These are phyloP conservation scores for Podabrus alpinus DNA, from an alignment of 2,888 invertebrate genomes.

Conservation along the genomic window DNA sequence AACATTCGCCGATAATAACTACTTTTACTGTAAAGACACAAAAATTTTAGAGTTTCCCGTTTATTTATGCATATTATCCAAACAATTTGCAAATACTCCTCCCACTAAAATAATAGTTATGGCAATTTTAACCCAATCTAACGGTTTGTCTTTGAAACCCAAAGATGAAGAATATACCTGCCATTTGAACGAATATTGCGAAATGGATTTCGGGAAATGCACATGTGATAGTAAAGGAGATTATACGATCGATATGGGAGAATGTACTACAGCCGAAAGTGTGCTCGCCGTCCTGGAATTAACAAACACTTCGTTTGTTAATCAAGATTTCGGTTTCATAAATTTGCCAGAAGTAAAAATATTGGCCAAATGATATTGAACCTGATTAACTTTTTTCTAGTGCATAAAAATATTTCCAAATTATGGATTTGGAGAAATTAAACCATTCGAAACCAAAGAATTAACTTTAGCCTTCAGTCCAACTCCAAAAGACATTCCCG, in stretches of 20 bases:
- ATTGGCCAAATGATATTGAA: background rate
- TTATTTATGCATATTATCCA: constrained; percentile 30
- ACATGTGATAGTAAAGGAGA: constrained; percentile 8
- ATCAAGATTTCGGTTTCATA: constrained; percentile 40
- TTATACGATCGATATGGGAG: constrained; percentile 37
- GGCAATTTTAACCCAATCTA: constrained; percentile 35
- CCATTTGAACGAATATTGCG: constrained; percentile 7
- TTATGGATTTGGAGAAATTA: constrained; percentile 40
- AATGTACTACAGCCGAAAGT: constrained; percentile 38
- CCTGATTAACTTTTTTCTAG: constrained; percentile 22
- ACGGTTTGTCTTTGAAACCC: constrained; percentile 29
- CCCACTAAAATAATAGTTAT: constrained; percentile 35
- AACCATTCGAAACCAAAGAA: constrained; percentile 35
- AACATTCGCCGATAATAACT: constrained; percentile 10
- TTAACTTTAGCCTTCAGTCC: constrained; percentile 34
- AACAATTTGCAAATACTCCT: constrained; percentile 33
- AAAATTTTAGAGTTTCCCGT: constrained; percentile 36
- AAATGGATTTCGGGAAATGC: constrained; percentile 36
- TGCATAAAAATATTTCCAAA: constrained; percentile 38
- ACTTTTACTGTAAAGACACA: constrained; percentile 28
- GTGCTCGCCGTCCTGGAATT: constrained; percentile 35
- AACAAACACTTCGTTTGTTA: constrained; percentile 33
- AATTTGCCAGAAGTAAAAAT: constrained; percentile 39
- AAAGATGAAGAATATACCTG: constrained; percentile 3
- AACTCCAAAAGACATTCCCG: constrained; percentile 28